A percentile compares a stretch with the other conserved stretches of the same genome.
Evolutionary conservation across 2,888 invertebrate genomes (phyloP).

Genomic region (Geotrupes spiniger): DNA sequence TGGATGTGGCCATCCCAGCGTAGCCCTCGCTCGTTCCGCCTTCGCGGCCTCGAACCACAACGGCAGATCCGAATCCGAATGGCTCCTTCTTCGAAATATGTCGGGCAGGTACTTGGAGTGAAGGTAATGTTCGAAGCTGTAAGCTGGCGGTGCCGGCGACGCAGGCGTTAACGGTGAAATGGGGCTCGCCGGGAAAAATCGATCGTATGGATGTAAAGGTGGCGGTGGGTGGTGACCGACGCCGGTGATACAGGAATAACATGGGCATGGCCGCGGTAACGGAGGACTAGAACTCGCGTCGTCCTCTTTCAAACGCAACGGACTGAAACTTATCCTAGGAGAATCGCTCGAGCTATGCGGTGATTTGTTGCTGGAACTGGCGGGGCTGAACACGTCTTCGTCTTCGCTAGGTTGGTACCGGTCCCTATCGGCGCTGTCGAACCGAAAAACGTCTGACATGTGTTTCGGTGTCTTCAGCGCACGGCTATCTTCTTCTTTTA

Average conservation of each 20-base stretch:
- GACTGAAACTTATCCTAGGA: constrained; percentile 56
- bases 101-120: constrained; percentile 64
- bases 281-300: constrained; percentile 49
- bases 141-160: constrained; percentile 55
- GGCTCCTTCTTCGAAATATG: constrained; percentile 59
- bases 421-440: constrained; percentile 48
- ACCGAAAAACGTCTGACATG: constrained; percentile 54
- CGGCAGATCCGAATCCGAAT: constrained; percentile 65
- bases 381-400: constrained; percentile 60
- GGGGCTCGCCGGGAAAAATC: constrained; percentile 56
- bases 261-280: constrained; percentile 41
- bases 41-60: constrained; percentile 54
- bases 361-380: constrained; percentile 56
- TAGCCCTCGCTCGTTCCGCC: constrained; percentile 46
- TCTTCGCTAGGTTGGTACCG: constrained; percentile 52
- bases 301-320: constrained; percentile 55
- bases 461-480: constrained; percentile 42
- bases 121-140: constrained; percentile 62
- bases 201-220: constrained; percentile 50
- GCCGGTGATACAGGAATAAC: constrained; percentile 48
- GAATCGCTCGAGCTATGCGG: constrained; percentile 57
- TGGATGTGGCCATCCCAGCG: constrained; percentile 45
- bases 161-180: constrained; percentile 57
- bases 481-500: constrained; percentile 37
- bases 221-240: constrained; percentile 44